Evolutionary conservation across 2,797 vertebrate species (phyloP).

Genomic region (Rhodeus uyekii): DNA sequence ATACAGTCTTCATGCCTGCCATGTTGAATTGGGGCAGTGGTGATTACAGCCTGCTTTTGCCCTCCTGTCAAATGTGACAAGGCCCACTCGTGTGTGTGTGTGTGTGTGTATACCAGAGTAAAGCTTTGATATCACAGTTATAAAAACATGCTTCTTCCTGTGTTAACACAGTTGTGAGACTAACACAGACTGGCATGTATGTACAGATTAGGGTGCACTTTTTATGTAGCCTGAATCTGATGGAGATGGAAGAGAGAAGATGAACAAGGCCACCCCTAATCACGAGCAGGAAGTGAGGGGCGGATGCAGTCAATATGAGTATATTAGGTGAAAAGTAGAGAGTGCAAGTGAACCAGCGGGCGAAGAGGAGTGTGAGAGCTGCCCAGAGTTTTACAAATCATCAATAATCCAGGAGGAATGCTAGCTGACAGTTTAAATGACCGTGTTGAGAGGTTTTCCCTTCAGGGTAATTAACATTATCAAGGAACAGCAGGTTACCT

Average conservation of each 20-base stretch:
- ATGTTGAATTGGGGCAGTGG: slow-evolving; percentile 47
- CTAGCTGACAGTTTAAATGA: slow-evolving; percentile 79
- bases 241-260: neutral
- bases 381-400: slow-evolving; percentile 60
- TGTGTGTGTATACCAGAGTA: slow-evolving; percentile 20
- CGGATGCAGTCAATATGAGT: slow-evolving; percentile 15
- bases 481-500: slow-evolving; percentile 81
- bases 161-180: slow-evolving; percentile 4
- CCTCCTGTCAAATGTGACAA: slow-evolving; percentile 21
- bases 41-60: slow-evolving; percentile 37
- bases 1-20: slow-evolving; percentile 48
- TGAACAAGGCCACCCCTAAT: slow-evolving; percentile 20
- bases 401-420: slow-evolving; percentile 67
- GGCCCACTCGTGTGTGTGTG: slow-evolving; percentile 23
- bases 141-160: slow-evolving; percentile 7
- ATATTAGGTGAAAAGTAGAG: slow-evolving; percentile 5
- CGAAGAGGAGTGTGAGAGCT: slow-evolving; percentile 16
- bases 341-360: neutral
- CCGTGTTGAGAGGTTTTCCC: slow-evolving; percentile 75
- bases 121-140: slow-evolving; percentile 25
- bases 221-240: neutral
- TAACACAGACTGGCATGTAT: slow-evolving; percentile 27
- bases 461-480: slow-evolving; percentile 78
- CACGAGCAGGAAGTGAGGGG: neutral
- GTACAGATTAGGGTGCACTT: neutral